Evolutionary conservation across 1,140 invertebrate species (phyloP).

Genomic region (Drosophila orosa): DNA sequence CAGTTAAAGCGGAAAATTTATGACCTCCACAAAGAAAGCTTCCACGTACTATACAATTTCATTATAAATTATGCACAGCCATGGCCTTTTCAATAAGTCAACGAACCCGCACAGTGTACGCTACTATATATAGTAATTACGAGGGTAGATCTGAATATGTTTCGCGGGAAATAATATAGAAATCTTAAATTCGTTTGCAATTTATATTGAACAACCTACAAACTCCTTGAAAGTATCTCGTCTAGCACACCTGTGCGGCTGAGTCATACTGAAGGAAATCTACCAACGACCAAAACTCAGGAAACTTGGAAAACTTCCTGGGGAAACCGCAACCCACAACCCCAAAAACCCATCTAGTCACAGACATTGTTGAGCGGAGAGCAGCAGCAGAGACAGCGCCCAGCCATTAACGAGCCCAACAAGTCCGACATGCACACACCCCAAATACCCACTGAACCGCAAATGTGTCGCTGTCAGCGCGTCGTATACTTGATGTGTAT

Average conservation of each 20-base stretch:
- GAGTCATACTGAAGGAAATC: conserved; percentile 26
- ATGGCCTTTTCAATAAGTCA: conserved; percentile 69
- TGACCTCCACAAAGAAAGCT: conserved; percentile 51
- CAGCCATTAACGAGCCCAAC: conserved; percentile 33
- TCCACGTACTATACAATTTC: conserved; percentile 69
- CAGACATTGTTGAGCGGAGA: conserved; percentile 31
- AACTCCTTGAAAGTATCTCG: background rate
- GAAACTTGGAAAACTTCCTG: conserved; percentile 7
- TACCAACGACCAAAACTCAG: background rate
- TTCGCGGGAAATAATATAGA: background rate
- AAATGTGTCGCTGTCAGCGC: conserved; percentile 63
- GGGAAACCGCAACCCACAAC: conserved; percentile 27
- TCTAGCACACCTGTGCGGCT: background rate
- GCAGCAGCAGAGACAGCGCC: conserved; percentile 19
- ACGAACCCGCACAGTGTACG: conserved; percentile 41
- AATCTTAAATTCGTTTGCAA: background rate
- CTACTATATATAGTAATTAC: conserved; percentile 23
- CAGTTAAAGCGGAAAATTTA: conserved; percentile 70
- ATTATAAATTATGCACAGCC: conserved; percentile 73
- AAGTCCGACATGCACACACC: conserved; percentile 42
- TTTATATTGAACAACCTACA: background rate
- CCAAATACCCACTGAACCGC: conserved; percentile 71
- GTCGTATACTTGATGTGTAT: conserved; percentile 78
- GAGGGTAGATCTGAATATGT: conserved; percentile 10
- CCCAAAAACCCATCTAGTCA: conserved; percentile 24